phyloP scores from a whole-genome alignment of 2,797 vertebrate species.

The Mormyrops attenuatus region DNA sequence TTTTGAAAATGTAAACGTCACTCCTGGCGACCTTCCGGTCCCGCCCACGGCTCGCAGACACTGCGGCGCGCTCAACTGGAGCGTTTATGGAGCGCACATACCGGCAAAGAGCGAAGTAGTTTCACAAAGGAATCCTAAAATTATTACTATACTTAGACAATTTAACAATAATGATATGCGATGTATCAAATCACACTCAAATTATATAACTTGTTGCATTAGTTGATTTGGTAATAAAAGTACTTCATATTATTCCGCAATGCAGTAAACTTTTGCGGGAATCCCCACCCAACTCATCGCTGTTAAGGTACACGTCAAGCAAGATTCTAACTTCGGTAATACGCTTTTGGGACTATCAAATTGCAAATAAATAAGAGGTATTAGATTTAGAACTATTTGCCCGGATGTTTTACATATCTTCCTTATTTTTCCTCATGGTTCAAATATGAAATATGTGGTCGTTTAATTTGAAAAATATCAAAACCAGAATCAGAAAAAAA shows the following conservation, averaged over 20 bases:
- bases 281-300: background rate
- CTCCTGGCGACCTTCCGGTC: slow-evolving; percentile 20
- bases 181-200: background rate
- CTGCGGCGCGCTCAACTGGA: slow-evolving; percentile 24
- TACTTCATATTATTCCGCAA: slow-evolving; percentile 32
- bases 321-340: background rate
- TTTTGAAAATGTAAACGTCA: slow-evolving; percentile 54
- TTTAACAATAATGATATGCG: background rate
- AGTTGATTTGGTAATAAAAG: background rate
- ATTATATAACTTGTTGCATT: background rate
- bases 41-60: slow-evolving; percentile 36
- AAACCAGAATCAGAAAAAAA: background rate
- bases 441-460: background rate
- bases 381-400: background rate
- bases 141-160: background rate
- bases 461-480: background rate
- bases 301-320: background rate
- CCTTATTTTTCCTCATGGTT: background rate
- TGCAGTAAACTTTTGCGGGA: slow-evolving; percentile 21
- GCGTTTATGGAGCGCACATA: too few relatives aligned
- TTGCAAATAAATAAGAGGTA: background rate
- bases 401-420: background rate
- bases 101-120: background rate
- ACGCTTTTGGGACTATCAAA: background rate
- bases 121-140: background rate